Base-by-base conservation (phyloP, 2,888 invertebrate genomes). In the Anorthoa munda region DNA sequence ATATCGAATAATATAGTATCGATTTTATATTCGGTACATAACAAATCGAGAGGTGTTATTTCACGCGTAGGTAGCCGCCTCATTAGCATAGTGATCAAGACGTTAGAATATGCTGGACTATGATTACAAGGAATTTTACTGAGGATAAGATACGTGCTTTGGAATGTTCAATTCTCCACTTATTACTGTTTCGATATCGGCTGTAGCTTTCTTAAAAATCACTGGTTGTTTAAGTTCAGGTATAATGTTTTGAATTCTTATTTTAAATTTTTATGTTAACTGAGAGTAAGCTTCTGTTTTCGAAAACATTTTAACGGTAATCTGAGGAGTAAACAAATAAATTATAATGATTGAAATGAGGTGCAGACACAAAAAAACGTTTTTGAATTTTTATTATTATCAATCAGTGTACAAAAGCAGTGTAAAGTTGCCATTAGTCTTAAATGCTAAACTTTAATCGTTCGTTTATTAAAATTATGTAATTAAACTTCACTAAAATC, bases 1-100 rank as follows among this genome's bases (percentile, higher is more conserved):
- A 48, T 68, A 77, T 76, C 64, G 56, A 74, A 64, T 74, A 68
- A 66, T 75, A 72, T 72, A 79, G 55, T 66, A 76, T 77, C 45
- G 73, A 79, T 75, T 77, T 79, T 77, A 79, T 72, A 77, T 77
- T 79, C 72, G 76, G 68, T 81, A 71, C 71, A 23, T 64, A 76
- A 77, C 64, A 79, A 82, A 85, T 75, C 70, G 77, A 79, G 85
- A 82, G 67, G 82, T 76, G 84, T 83, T 81, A 86, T 84, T 84
- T 78, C 67, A 79, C 81, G 83, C 87, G 79, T 87, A 85, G 82
- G 83, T 77, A 80, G 88, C 71, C 39, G 68, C 64, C 66, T 85
- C 77, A 87, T 88, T 88, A 86, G 63, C 88, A 88, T 88, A 84
- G 71, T 80, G 84, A 87, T 86, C 80, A 88, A 87, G 86, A 82